phyloP scores from a whole-genome alignment of 1,140 invertebrate genomes.

The Scaptomyza pallida region DNA sequence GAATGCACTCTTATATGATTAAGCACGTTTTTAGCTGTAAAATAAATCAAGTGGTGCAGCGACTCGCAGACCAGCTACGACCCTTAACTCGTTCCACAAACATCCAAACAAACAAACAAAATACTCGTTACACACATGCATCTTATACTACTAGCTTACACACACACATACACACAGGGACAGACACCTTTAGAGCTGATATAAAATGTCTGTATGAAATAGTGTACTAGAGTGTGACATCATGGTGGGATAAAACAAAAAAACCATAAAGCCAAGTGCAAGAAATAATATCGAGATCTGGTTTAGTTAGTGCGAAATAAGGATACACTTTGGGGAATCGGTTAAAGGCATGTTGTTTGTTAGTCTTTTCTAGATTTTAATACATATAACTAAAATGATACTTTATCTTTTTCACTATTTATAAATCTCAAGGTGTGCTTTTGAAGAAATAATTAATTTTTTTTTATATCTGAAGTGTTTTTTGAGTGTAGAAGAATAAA shows the following conservation, averaged over 20 bases:
- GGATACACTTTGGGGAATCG: conserved; percentile 29
- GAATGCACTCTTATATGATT: conserved; percentile 82
- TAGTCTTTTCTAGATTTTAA: too few relatives aligned
- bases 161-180: conserved; percentile 3
- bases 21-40: conserved; percentile 79
- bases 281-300: conserved; percentile 13
- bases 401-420: too few relatives aligned
- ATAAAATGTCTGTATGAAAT: conserved; percentile 58
- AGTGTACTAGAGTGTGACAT: conserved; percentile 39
- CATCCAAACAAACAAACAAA: conserved; percentile 29
- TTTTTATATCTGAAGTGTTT: too few relatives aligned
- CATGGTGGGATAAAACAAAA: conserved; percentile 53
- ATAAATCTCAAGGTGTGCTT: too few relatives aligned
- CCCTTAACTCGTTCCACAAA: conserved; percentile 17
- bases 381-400: too few relatives aligned
- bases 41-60: conserved; percentile 73
- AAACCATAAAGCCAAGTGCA: background rate
- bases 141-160: conserved; percentile 16
- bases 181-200: conserved; percentile 2
- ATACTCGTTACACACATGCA: conserved; percentile 34
- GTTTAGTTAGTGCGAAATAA: conserved; percentile 3
- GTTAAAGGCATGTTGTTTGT: too few relatives aligned
- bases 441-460: too few relatives aligned
- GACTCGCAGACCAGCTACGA: conserved; percentile 30
- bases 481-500: too few relatives aligned